These are phyloP conservation scores for Tetheella fluctuosa DNA, from an alignment of 2,888 invertebrate genomes.

Conservation along the genomic window DNA sequence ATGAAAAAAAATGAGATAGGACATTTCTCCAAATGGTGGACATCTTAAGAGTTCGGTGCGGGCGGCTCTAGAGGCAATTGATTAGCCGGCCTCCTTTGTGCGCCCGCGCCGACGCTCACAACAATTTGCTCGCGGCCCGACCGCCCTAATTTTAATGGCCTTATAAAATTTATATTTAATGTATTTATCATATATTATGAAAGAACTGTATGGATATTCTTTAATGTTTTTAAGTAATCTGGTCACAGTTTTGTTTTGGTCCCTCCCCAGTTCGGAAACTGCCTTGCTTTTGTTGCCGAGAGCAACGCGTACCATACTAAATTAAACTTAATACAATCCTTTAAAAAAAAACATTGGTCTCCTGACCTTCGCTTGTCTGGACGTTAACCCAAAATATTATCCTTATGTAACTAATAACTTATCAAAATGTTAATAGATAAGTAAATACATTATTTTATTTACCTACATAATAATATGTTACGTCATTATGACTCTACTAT, in stretches of 20 bases:
- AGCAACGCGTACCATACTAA: too few species aligned
- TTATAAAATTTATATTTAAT: slow-evolving; percentile 84
- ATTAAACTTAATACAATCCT: too few species aligned
- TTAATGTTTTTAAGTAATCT: neutral
- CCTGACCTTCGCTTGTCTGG: neutral
- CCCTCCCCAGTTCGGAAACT: too few species aligned
- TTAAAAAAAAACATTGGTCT: too few species aligned
- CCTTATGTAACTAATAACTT: neutral
- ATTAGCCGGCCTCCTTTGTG: slow-evolving; percentile 79
- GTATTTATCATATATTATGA: slow-evolving; percentile 80
- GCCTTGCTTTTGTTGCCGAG: too few species aligned
- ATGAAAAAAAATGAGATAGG: slow-evolving; percentile 21
- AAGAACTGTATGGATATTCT: slow-evolving; percentile 53
- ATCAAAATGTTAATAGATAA: neutral
- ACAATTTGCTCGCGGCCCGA: slow-evolving; percentile 82
- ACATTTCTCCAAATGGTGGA: slow-evolving; percentile 21
- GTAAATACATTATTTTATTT: neutral
- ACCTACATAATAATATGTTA: neutral
- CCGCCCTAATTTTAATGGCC: slow-evolving; percentile 84
- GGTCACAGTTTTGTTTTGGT: too few species aligned
- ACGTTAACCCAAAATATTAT: neutral
- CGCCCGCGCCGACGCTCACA: slow-evolving; percentile 73
- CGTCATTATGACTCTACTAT: neutral
- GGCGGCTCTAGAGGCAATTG: slow-evolving; percentile 72
- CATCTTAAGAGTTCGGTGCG: slow-evolving; percentile 45